These are phyloP conservation scores for Alfaro cultratus DNA, from an alignment of 2,797 vertebrate genomes.

Conservation along the genomic window DNA sequence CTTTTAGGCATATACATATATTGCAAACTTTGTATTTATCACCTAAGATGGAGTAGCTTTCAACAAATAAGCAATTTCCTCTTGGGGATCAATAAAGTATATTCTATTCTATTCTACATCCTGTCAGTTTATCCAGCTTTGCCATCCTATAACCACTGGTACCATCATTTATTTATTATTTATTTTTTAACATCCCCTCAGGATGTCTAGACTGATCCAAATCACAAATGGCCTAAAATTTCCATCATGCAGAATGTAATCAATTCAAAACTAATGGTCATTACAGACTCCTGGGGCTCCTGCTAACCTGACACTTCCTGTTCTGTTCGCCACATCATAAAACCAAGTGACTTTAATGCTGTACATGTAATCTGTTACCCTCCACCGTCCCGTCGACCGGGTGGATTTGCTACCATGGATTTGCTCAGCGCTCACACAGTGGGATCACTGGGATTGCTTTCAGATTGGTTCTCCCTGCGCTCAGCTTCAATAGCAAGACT, in stretches of 20 bases:
- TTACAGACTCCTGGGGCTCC: neutral
- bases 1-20: too few relatives aligned
- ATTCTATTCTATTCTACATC: neutral
- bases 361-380: constrained; percentile 8
- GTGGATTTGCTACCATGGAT: constrained; percentile 5
- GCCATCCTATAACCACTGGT: neutral
- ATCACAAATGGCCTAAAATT: neutral
- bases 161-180: too few relatives aligned
- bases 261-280: neutral
- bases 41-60: too few relatives aligned
- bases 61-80: too few relatives aligned
- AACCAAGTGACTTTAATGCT: constrained; percentile 12
- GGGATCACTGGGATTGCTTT: constrained; percentile 7
- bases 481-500: neutral
- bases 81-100: too few relatives aligned
- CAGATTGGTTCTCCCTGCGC: neutral
- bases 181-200: neutral
- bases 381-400: constrained; percentile 6
- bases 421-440: neutral
- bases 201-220: neutral
- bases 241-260: constrained; percentile 3
- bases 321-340: neutral
- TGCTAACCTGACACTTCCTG: constrained; percentile 5
- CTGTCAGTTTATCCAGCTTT: neutral
- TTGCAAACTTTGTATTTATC: too few relatives aligned